Evolutionary conservation across 2,888 invertebrate genomes (phyloP).

Genomic region (Diplazon laetatorius): DNA sequence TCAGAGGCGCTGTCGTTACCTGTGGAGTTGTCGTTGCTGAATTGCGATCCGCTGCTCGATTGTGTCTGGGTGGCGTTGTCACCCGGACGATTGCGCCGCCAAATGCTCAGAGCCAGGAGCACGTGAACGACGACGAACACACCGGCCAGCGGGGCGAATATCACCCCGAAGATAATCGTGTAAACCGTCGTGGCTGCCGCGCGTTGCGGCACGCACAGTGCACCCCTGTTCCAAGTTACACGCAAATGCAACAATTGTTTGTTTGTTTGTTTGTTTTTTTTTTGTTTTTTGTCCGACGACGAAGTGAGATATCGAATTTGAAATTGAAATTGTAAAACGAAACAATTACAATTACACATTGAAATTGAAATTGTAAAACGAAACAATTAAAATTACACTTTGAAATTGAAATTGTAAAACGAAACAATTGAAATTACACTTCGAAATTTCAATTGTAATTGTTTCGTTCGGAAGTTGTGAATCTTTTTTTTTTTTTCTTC

Average conservation of each 20-base stretch:
- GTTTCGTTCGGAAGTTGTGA: too few relatives aligned
- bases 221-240: conserved; percentile 66
- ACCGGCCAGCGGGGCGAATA: conserved; percentile 71
- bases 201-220: conserved; percentile 68
- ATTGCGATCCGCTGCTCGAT: conserved; percentile 64
- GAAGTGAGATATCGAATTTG: neutral
- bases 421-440: too few relatives aligned
- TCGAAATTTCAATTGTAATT: too few relatives aligned
- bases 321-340: too few relatives aligned
- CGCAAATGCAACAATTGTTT: too few relatives aligned
- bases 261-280: too few relatives aligned
- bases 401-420: too few relatives aligned
- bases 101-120: conserved; percentile 71
- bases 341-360: too few relatives aligned
- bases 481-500: too few relatives aligned
- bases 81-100: conserved; percentile 66
- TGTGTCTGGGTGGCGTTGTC: conserved; percentile 58
- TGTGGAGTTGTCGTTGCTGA: conserved; percentile 64
- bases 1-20: conserved; percentile 54
- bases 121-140: conserved; percentile 71
- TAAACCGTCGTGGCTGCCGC: conserved; percentile 64
- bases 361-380: too few relatives aligned
- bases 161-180: conserved; percentile 69
- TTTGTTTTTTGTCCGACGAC: too few relatives aligned
- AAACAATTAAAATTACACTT: too few relatives aligned